phyloP scores from a whole-genome alignment of 1,140 invertebrate genomes.

The Drosophila sp. region DNA sequence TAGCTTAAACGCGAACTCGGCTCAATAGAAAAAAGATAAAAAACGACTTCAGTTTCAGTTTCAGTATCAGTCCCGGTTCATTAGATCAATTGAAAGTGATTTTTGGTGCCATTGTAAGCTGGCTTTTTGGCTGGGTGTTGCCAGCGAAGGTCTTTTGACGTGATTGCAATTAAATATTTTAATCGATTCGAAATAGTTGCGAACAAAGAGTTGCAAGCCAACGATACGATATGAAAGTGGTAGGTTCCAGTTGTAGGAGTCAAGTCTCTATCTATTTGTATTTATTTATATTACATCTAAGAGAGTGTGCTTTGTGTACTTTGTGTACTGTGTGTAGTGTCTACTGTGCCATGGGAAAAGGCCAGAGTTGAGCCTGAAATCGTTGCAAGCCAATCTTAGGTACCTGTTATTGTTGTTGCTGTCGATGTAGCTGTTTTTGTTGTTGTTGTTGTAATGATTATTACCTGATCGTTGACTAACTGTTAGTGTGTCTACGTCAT shows the following conservation, averaged over 20 bases:
- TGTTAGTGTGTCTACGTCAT: constrained; percentile 20
- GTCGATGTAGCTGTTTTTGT: not conserved
- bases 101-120: constrained; percentile 62
- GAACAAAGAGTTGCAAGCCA: constrained; percentile 23
- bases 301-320: constrained; percentile 1
- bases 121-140: constrained; percentile 64
- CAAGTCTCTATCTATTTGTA: constrained; percentile 1
- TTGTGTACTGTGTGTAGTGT: too few relatives aligned
- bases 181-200: constrained; percentile 72
- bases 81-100: constrained; percentile 77
- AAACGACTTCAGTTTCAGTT: constrained; percentile 39
- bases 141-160: constrained; percentile 76
- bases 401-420: constrained; percentile 18
- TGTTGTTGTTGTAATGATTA: constrained; percentile 31
- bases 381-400: constrained; percentile 48
- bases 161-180: constrained; percentile 65
- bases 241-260: constrained; percentile 54
- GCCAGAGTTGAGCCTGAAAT: constrained; percentile 58
- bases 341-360: constrained; percentile 55
- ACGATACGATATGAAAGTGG: constrained; percentile 70
- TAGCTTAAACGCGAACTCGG: constrained; percentile 57
- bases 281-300: not conserved
- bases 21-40: not conserved
- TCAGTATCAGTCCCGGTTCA: constrained; percentile 65
- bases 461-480: constrained; percentile 18